phyloP scores from a whole-genome alignment of 2,888 invertebrate genomes.

The Drosophila birchii region DNA sequence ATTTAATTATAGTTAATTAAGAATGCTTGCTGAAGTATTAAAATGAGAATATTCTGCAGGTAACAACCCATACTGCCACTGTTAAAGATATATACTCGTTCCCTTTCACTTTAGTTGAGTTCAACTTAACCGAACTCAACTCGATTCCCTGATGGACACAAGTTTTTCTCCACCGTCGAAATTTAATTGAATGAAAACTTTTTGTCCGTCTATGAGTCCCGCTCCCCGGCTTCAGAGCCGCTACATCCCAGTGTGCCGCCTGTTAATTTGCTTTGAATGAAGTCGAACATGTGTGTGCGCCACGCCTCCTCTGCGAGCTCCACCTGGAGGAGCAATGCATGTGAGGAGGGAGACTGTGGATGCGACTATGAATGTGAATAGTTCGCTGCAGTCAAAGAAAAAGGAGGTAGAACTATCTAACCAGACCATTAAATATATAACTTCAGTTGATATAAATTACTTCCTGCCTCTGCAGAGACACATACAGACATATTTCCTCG shows the following conservation, averaged over 20 bases:
- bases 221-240: not conserved
- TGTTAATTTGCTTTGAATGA: constrained; percentile 78
- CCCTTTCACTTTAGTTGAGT: constrained; percentile 7
- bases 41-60: not conserved
- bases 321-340: constrained; percentile 29
- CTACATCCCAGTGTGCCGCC: constrained; percentile 41
- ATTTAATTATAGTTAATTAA: not conserved
- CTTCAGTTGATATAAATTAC: not conserved
- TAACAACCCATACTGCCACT: not conserved
- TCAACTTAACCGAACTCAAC: constrained; percentile 20
- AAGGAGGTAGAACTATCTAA: not conserved
- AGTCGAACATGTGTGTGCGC: constrained; percentile 66
- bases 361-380: constrained; percentile 34
- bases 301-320: constrained; percentile 25
- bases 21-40: not conserved
- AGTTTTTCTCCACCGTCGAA: constrained; percentile 51
- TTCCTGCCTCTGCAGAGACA: not conserved
- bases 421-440: too few species aligned
- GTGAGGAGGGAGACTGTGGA: constrained; percentile 11
- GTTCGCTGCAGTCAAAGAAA: constrained; percentile 43
- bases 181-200: constrained; percentile 78
- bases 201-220: constrained; percentile 48
- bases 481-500: not conserved
- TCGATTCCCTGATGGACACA: constrained; percentile 37
- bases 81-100: not conserved